Percentiles rank a stretch among this genome's conserved stretches.
Conservation (phyloP, 2,888 invertebrate genomes). For the Aquatica leii region DNA sequence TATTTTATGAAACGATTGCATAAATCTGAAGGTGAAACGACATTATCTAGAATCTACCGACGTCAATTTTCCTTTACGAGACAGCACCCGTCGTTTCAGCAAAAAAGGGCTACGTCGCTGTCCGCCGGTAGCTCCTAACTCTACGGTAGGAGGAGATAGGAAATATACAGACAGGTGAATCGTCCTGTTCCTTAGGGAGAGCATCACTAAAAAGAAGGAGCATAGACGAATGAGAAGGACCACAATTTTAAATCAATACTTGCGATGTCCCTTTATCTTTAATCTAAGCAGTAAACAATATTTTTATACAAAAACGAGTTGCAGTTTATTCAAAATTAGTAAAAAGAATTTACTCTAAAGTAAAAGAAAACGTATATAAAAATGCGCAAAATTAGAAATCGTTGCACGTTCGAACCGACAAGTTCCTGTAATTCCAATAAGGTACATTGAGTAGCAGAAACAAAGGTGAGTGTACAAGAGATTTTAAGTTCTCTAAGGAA, state of each 20-base stretch:
- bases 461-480: conserved; percentile 36
- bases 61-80: conserved; percentile 54
- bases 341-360: not conserved
- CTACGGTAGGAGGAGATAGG: conserved; percentile 46
- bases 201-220: conserved; percentile 57
- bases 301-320: not conserved
- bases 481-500: conserved; percentile 27
- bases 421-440: conserved; percentile 35
- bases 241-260: conserved; percentile 61
- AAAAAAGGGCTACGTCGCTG: conserved; percentile 52
- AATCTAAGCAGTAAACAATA: conserved; percentile 26
- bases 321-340: not conserved
- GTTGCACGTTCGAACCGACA: conserved; percentile 34
- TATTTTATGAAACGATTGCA: conserved; percentile 51
- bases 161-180: conserved; percentile 61
- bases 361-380: conserved; percentile 23
- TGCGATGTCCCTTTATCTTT: conserved; percentile 42
- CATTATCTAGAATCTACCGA: conserved; percentile 55
- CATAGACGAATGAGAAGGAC: conserved; percentile 55
- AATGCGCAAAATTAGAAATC: conserved; percentile 23
- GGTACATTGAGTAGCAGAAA: conserved; percentile 34
- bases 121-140: conserved; percentile 40
- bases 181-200: conserved; percentile 58
- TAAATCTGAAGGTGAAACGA: conserved; percentile 58
- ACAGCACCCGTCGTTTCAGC: conserved; percentile 57